Evolutionary conservation across 2,888 invertebrate genomes (phyloP).

Genomic region (Thysanoteuthis rhombus): DNA sequence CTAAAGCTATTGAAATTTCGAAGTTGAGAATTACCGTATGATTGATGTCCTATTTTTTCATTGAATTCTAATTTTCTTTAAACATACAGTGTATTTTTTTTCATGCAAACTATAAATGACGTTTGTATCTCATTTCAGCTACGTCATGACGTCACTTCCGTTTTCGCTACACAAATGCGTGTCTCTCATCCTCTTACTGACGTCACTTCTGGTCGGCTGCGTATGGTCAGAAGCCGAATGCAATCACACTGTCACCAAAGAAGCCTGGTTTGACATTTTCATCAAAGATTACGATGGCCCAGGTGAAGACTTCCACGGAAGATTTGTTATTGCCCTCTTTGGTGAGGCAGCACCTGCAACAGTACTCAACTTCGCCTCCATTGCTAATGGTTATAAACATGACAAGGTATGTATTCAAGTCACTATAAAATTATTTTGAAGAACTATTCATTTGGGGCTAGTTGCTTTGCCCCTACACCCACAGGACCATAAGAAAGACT

Average conservation of each 20-base stretch:
- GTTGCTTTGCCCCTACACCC: too few relatives aligned
- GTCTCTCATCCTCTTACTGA: neutral
- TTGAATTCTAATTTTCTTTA: too few relatives aligned
- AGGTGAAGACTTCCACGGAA: slow-evolving; percentile 59
- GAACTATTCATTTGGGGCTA: too few relatives aligned
- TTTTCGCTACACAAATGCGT: neutral
- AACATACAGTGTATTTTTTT: too few relatives aligned
- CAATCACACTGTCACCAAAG: slow-evolving; percentile 60
- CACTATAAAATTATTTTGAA: too few relatives aligned
- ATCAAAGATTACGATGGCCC: slow-evolving; percentile 61
- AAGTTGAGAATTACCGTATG: too few relatives aligned
- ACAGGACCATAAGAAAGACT: too few relatives aligned
- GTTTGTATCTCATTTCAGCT: neutral
- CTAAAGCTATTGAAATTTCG: too few relatives aligned
- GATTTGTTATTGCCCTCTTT: slow-evolving; percentile 63
- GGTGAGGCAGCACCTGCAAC: slow-evolving; percentile 67
- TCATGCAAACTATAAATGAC: too few relatives aligned
- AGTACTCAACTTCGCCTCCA: slow-evolving; percentile 62
- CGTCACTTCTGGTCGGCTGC: neutral
- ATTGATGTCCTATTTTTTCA: too few relatives aligned
- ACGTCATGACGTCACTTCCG: neutral
- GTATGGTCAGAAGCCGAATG: neutral
- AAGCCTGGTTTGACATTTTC: slow-evolving; percentile 63
- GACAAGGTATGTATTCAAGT: slow-evolving; percentile 36
- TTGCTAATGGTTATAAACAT: slow-evolving; percentile 63